phyloP scores from a whole-genome alignment of 2,888 invertebrate genomes.

The Drosophila neonasuta region DNA sequence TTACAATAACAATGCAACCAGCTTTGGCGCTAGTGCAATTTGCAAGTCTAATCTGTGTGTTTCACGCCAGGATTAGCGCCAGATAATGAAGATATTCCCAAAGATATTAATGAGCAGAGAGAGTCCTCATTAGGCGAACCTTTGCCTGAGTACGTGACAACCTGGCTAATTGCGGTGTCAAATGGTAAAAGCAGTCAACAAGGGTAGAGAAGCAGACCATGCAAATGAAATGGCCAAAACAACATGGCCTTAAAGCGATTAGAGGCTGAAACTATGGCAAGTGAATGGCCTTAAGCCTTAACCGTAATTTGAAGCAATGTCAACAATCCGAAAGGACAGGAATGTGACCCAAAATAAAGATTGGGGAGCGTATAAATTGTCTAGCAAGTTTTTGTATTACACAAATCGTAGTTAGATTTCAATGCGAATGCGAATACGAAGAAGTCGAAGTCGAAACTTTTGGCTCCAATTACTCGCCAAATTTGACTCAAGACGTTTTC shows the following conservation, averaged over 20 bases:
- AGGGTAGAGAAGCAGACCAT: conserved; percentile 5
- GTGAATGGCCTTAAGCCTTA: conserved; percentile 11
- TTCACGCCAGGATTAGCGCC: conserved; percentile 1
- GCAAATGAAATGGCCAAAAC: conserved; percentile 39
- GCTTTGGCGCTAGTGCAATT: not conserved
- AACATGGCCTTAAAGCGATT: conserved; percentile 25
- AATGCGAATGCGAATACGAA: not conserved
- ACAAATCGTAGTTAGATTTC: conserved; percentile 8
- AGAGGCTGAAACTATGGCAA: conserved; percentile 14
- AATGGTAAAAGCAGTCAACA: conserved; percentile 8
- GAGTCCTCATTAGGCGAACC: conserved; percentile 17
- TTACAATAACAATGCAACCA: conserved; percentile 1
- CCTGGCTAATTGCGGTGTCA: conserved; percentile 42
- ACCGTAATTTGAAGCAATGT: conserved; percentile 41
- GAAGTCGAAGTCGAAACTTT: conserved; percentile 9
- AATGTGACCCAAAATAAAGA: conserved; percentile 22
- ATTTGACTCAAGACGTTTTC: conserved; percentile 13
- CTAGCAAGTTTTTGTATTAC: not conserved
- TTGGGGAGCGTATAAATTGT: not conserved
- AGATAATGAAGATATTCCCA: conserved; percentile 29
- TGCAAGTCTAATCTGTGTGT: conserved; percentile 11
- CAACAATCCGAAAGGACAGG: conserved; percentile 38
- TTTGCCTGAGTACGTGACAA: conserved; percentile 39
- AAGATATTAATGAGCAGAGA: not conserved
- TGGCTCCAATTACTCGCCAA: conserved; percentile 15